phyloP scores from a whole-genome alignment of 2,797 vertebrate genomes.

The Lagocephalus sceleratus region DNA sequence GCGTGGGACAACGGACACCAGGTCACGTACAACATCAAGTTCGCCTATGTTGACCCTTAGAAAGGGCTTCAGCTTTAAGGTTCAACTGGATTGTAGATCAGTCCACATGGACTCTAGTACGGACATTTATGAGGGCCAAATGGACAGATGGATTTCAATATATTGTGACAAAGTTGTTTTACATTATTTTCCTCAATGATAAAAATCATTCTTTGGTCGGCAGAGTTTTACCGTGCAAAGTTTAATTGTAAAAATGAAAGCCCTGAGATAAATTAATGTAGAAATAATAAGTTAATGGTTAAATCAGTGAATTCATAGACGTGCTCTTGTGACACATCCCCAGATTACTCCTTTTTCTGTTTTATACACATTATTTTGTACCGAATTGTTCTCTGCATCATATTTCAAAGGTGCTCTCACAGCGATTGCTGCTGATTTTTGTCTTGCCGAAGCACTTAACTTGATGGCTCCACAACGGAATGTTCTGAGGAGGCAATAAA shows the following conservation, averaged over 20 bases:
- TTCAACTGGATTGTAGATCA: slow-evolving; percentile 88
- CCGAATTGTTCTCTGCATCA: slow-evolving; percentile 27
- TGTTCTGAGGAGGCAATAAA: slow-evolving; percentile 63
- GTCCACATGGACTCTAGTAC: slow-evolving; percentile 68
- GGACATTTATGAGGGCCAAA: slow-evolving; percentile 18
- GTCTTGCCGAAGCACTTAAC: slow-evolving; percentile 52
- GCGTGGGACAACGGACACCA: slow-evolving; percentile 98
- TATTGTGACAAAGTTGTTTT: slow-evolving; percentile 30
- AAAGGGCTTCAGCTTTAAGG: slow-evolving; percentile 27
- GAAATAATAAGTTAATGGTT: slow-evolving; percentile 13
- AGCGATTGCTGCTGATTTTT: slow-evolving; percentile 24
- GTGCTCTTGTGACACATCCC: background rate
- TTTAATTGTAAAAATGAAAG: slow-evolving; percentile 24
- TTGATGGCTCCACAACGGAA: slow-evolving; percentile 42
- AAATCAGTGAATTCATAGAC: slow-evolving; percentile 2
- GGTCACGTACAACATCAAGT: slow-evolving; percentile 91
- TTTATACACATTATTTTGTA: slow-evolving; percentile 27
- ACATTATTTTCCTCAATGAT: slow-evolving; percentile 20
- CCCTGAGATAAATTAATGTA: slow-evolving; percentile 36
- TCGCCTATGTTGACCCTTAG: slow-evolving; percentile 82
- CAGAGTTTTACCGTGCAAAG: slow-evolving; percentile 48
- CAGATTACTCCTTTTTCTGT: slow-evolving; percentile 11
- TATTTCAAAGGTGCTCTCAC: slow-evolving; percentile 19
- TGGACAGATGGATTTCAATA: slow-evolving; percentile 49
- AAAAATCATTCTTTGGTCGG: slow-evolving; percentile 29